Evolutionary conservation across 2,797 vertebrate species (phyloP), one percentile per base, ranked within the genome.

Genomic region (Ateles fusciceps): DNA sequence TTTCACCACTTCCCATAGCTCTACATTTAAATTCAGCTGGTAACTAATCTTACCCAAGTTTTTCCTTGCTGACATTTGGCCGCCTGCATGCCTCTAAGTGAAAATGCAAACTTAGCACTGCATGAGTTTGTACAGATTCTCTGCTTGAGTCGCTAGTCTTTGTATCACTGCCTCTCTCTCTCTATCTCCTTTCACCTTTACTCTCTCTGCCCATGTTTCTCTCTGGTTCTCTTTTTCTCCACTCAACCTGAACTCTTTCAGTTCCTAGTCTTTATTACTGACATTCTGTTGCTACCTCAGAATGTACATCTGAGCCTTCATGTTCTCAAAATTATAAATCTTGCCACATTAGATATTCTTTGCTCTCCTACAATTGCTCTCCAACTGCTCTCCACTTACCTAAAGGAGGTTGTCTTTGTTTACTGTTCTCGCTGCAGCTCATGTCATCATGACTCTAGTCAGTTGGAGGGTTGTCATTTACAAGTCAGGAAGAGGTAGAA

Each of bases 401-500:
- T 79, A 86, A 96, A 84, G 79, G 72, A 85, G 74, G 48, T 57
- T 94, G 50, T 39, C 36, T 85, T 95, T 96, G 48, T 28, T 97
- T 71, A 72, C 33, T 52, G 24, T 83, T 95, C 64, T 89, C 42
- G 92, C 76, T 76, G 71, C 95, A 81, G 59, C 52, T 91, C 57
- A 50, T 46, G 46, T 89, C 57, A 84, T 91, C 87, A 91, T 68
- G 74, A 78, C 39, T 78, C 92, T 48, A 94, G 74, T 96, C 72
- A 91, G 36, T 71, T 92, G 86, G 91, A 96, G n/a, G 50, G 55
- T 94, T 55, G 78, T n/a, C 59, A 92, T 91, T 96, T 96, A 55
- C 9, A 95, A 95, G 72, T 86, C 64, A 92, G 93, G 85, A 96
- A 81, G 30, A 91, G 96, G 59, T 48, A 64, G 78, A 85, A 39